Evolutionary conservation across 2,797 vertebrate species (phyloP).

Genomic region (Bucorvus abyssinicus): DNA sequence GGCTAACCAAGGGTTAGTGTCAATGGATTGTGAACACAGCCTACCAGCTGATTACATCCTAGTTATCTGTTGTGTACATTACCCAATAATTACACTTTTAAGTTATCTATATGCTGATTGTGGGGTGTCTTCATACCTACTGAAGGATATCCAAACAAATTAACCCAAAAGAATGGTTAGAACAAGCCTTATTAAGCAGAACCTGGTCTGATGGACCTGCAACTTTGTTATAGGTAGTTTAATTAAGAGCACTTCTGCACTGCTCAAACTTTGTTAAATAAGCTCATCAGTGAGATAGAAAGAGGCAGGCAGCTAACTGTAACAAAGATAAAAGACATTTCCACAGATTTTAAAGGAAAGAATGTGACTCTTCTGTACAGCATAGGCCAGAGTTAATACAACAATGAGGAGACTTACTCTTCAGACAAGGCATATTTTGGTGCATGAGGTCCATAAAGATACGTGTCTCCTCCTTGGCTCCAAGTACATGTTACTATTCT

Average conservation of each 20-base stretch:
- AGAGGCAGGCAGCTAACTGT: neutral
- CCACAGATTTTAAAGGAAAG: neutral
- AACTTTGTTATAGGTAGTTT: neutral
- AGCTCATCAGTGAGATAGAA: neutral
- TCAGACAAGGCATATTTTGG: slow-evolving; percentile 59
- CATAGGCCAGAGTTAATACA: neutral
- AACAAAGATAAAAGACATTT: neutral
- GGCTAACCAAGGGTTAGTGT: neutral
- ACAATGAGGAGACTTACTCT: slow-evolving; percentile 54
- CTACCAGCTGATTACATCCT: neutral
- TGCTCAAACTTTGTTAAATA: neutral
- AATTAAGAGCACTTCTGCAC: neutral
- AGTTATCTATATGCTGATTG: neutral
- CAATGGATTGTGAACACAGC: neutral
- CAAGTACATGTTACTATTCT: slow-evolving; percentile 71
- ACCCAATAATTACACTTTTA: neutral
- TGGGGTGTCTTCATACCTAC: neutral
- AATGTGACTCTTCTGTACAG: neutral
- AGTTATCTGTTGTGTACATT: neutral
- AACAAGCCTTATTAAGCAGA: neutral
- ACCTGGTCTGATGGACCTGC: neutral
- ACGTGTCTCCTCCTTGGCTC: slow-evolving; percentile 40
- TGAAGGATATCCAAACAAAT: neutral
- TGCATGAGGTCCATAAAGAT: neutral
- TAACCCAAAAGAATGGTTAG: neutral